phyloP scores from a whole-genome alignment of 2,113 vertebrate species.

The Siphamia tubifer region DNA sequence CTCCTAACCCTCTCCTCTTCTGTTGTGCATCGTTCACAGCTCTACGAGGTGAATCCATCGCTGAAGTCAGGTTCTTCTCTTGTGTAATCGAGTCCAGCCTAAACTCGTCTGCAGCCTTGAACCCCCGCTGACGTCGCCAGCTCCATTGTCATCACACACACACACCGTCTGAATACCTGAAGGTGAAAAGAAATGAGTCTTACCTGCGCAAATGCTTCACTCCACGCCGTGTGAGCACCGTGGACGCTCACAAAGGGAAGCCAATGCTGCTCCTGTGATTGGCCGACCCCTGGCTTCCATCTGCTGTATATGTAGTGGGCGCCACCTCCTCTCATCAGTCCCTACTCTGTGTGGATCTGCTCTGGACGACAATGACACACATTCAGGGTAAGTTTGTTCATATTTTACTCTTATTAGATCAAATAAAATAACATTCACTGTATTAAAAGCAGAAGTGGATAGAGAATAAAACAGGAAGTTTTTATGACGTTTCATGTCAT shows the following conservation, averaged over 20 bases:
- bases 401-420: too few relatives aligned
- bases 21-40: neutral
- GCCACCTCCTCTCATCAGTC: conserved; percentile 8
- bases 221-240: neutral
- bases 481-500: too few relatives aligned
- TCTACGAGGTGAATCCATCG: neutral
- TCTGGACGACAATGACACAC: too few relatives aligned
- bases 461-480: too few relatives aligned
- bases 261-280: conserved; percentile 9
- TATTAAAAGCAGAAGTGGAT: too few relatives aligned
- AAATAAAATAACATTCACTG: too few relatives aligned
- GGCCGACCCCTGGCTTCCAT: neutral
- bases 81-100: conserved; percentile 16
- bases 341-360: conserved; percentile 5
- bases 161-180: conserved; percentile 9
- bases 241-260: conserved; percentile 4
- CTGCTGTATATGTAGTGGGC: conserved; percentile 11
- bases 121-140: conserved; percentile 19
- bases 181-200: conserved; percentile 31
- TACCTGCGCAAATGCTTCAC: conserved; percentile 40
- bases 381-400: too few relatives aligned
- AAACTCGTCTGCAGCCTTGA: conserved; percentile 39
- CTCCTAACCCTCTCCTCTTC: neutral
- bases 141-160: conserved; percentile 14
- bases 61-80: neutral